phyloP scores from a whole-genome alignment of 2,888 invertebrate species.

The Gastracanthus pulcherrimus region DNA sequence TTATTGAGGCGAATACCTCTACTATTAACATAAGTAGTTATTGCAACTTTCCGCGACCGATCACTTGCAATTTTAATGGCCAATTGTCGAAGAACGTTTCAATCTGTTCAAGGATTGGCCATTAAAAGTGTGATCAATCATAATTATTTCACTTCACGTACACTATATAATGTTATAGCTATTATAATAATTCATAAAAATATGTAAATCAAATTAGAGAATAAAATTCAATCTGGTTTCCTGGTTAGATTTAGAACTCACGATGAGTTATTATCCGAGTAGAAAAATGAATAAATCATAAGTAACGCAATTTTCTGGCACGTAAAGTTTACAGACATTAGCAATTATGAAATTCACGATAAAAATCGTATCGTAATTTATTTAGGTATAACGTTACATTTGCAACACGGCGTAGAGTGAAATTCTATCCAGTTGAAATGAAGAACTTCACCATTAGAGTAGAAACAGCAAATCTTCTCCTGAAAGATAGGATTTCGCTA shows the following conservation, averaged over 20 bases:
- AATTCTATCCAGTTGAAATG: constrained; percentile 25
- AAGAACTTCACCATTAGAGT: constrained; percentile 34
- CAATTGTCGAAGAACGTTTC: not conserved
- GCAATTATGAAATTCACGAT: constrained; percentile 17
- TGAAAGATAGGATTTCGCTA: constrained; percentile 28
- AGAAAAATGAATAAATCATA: constrained; percentile 17
- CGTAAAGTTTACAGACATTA: not conserved
- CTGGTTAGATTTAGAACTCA: not conserved
- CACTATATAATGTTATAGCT: not conserved
- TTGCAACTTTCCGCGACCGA: not conserved
- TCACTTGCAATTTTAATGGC: constrained; percentile 2
- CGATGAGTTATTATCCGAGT: not conserved
- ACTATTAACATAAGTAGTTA: not conserved
- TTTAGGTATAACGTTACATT: not conserved
- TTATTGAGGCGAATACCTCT: too few relatives aligned
- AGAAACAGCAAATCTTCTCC: constrained; percentile 19
- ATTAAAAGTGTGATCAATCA: constrained; percentile 1
- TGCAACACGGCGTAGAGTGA: constrained; percentile 1
- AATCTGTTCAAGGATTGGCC: constrained; percentile 32
- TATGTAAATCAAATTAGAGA: not conserved
- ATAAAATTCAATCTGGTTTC: not conserved
- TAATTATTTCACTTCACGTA: constrained; percentile 4
- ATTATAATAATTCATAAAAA: not conserved
- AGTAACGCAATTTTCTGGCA: constrained; percentile 9
- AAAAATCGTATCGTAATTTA: constrained; percentile 15